These are phyloP conservation scores for Chymomyza fuscimana DNA, from an alignment of 2,888 invertebrate species.

Conservation along the genomic window DNA sequence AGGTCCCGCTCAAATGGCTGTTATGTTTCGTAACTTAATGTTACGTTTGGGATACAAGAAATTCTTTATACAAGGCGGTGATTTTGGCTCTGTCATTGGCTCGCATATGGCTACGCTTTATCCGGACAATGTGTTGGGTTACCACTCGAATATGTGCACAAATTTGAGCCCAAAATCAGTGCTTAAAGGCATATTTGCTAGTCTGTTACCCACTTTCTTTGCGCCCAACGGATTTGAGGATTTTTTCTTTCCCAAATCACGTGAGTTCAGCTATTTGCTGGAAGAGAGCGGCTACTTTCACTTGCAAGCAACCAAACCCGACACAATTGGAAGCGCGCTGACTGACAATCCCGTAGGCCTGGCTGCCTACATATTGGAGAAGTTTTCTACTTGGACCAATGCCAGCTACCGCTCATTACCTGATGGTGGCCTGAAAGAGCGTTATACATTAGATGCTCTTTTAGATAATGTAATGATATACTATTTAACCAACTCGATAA, in stretches of 20 bases:
- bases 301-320: conserved; percentile 92
- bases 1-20: conserved; percentile 81
- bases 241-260: conserved; percentile 80
- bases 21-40: conserved; percentile 85
- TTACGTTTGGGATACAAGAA: conserved; percentile 83
- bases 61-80: conserved; percentile 88
- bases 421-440: conserved; percentile 84
- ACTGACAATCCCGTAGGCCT: conserved; percentile 86
- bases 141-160: conserved; percentile 84
- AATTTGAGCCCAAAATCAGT: conserved; percentile 67
- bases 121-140: conserved; percentile 83
- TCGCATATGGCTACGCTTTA: conserved; percentile 84
- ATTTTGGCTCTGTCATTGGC: conserved; percentile 88
- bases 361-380: conserved; percentile 94
- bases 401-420: conserved; percentile 80
- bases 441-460: conserved; percentile 81
- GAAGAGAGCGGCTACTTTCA: conserved; percentile 85
- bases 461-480: conserved; percentile 91
- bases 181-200: conserved; percentile 80
- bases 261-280: conserved; percentile 63
- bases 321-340: conserved; percentile 85
- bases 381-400: conserved; percentile 88
- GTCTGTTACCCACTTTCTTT: conserved; percentile 82
- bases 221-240: conserved; percentile 81
- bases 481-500: conserved; percentile 86